Evolutionary conservation across 2,113 vertebrate genomes (phyloP), one percentile per base, ranked within the genome.

Genomic region (Donacobius atricapilla): DNA sequence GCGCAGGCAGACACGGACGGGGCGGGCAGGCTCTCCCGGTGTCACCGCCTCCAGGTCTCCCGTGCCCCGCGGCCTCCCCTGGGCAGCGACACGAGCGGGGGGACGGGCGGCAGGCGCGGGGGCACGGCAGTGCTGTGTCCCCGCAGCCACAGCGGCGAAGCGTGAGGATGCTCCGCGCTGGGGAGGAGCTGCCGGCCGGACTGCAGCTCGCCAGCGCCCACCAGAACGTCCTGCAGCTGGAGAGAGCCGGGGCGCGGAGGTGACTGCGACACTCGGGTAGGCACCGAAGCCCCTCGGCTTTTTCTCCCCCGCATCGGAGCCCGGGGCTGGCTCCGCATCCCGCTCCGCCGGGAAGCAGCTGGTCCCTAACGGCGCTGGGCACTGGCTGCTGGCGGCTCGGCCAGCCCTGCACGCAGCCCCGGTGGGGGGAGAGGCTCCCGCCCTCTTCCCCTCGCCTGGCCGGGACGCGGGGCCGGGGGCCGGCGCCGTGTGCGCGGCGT

Each of bases 191-290:
- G 40, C 79, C 42, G 45, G 56, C 22, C 9, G 33, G 89, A 5
- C 58, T 76, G 72, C 96, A n/a, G 24, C 18, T 93, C 20, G 28
- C 19, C 40, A 30, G 65, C 42, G 63, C 45, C 25, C 15, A 5
- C 30, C 50, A 51, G 50, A 64, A 24, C 6, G 20, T 68, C 6
- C 79, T 82, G 82, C 76, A 58, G 57, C 93, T 95, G 83, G 69
- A 90, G 90, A 2, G 56, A 87, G 42, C 56, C 56, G 86, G 45
- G 78, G 58, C 25, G 77, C 73, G 3, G 80, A 69, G 22, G 31
- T 96, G 35, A 71, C 65, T 1, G 68, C 90, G 84, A 93, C 87
- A 17, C 83, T 97, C 65, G 48, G 94, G 96, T 47, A 94, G 77
- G 94, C 89, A 44, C 12, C 17, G 23, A 53, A 45, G 53, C 19